Evolutionary conservation across 2,113 vertebrate species (phyloP), one percentile per base, ranked within the genome.

Genomic region (Leptosomus discolor): DNA sequence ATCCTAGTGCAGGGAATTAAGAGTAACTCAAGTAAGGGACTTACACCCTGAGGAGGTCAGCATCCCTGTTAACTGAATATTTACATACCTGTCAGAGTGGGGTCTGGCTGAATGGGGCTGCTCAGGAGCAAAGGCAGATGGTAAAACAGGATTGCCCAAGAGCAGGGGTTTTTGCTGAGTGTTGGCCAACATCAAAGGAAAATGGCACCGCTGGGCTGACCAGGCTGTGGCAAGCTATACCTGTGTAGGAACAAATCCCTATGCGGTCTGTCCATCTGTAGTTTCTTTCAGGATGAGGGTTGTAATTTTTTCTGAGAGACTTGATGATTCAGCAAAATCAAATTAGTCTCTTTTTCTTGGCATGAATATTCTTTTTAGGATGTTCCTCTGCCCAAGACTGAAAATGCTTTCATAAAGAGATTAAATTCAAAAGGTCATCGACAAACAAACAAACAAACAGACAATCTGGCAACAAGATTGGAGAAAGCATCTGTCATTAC

Each of bases 261-360:
- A 22, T 36, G 45, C 41, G 20, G 32, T 85, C 45, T 90, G 53
- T 71, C 61, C 41, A 48, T 76, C 41, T 34, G 67, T 17, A 94
- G 20, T 73, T 96, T 82, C 57, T 76, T 88, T 29, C 53, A 85
- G 65, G 19, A 58, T 53, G 45, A 85, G 29, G 32, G 41, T 11
- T 77, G 60, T 58, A 39, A 27, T 45, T 85, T 65, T 91, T 93
- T 45, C n/a, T 53, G 67, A 88, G 67, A 85, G 32, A 83, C 32
- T 34, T 58, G 37, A 86, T 83, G 82, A 95, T 63, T 94, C 39
- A 85, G 64, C n/a, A 85, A 81, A 89, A 74, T 81, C 74, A 95
- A 92, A 91, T 92, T 22, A 89, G 84, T 89, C 43, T 86, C 37
- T 71, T 85, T 92, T 92, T 92, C 68, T 94, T 81, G 80, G 68